Conservation (phyloP, 2,113 vertebrate genomes). For the Cheirogaleus medius region DNA sequence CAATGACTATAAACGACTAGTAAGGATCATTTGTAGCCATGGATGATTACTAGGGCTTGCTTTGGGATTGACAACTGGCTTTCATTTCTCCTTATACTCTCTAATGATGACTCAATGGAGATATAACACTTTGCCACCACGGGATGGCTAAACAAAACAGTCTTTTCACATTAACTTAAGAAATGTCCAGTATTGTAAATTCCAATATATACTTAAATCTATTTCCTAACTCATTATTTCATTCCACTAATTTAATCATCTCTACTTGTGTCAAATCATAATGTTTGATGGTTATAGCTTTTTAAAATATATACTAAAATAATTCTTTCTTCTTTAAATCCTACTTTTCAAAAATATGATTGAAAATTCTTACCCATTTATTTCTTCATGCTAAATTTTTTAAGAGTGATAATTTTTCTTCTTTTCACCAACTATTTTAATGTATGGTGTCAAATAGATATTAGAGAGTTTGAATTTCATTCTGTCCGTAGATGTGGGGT, state of each 20-base stretch:
- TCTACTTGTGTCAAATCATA: not conserved
- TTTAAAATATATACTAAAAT: not conserved
- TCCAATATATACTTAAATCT: not conserved
- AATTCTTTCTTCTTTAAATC: not conserved
- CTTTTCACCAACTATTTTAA: not conserved
- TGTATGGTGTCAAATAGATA: not conserved
- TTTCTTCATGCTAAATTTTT: not conserved
- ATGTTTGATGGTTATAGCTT: not conserved
- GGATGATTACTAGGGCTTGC: no score
- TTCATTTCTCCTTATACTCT: no score
- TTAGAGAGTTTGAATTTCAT: no score
- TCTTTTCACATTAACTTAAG: not conserved
- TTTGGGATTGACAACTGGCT: no score
- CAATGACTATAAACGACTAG: no score
- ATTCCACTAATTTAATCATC: not conserved
- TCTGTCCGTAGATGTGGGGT: no score
- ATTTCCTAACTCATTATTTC: not conserved
- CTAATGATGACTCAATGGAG: no score
- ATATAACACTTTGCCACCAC: no score
- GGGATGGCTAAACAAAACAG: not conserved
- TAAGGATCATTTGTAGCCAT: no score
- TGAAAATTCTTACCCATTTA: not conserved
- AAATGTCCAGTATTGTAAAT: not conserved
- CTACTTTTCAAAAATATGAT: not conserved
- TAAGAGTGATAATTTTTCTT: not conserved